Conservation (phyloP, 2,888 invertebrate species). For the Dicycla oo region DNA sequence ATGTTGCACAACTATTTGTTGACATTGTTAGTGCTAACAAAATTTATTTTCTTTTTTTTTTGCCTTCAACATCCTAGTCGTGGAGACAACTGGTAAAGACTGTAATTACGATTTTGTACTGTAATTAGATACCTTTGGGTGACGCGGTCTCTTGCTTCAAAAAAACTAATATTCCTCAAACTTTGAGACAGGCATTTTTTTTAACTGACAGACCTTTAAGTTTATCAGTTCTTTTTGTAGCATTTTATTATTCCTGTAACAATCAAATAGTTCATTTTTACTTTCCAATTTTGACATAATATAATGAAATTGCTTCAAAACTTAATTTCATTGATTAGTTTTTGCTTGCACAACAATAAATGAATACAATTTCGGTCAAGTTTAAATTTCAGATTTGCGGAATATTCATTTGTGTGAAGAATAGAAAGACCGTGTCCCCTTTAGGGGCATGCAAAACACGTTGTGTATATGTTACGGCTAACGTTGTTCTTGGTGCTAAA, state of each 20-base stretch:
- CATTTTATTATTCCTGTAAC: neutral
- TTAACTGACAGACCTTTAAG: neutral
- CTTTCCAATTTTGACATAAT: neutral
- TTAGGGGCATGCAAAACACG: constrained; percentile 35
- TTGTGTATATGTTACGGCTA: constrained; percentile 12
- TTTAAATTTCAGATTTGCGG: neutral
- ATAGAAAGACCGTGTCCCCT: constrained; percentile 11
- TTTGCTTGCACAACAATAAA: neutral
- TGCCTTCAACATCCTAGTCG: constrained; percentile 52
- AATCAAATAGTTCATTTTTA: neutral
- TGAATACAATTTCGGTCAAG: constrained; percentile 1
- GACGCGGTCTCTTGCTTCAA: constrained; percentile 12
- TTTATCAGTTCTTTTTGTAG: neutral
- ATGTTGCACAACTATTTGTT: neutral
- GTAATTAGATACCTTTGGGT: constrained; percentile 31
- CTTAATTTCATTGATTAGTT: neutral
- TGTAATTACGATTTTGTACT: constrained; percentile 45
- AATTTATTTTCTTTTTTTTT: constrained; percentile 46
- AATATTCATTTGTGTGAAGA: constrained; percentile 33
- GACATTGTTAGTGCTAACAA: constrained; percentile 33
- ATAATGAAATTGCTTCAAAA: neutral
- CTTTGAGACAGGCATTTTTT: constrained; percentile 1
- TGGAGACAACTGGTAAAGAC: constrained; percentile 56
- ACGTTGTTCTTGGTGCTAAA: constrained; percentile 30
- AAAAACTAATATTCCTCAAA: constrained; percentile 42